Evolutionary conservation across 2,113 vertebrate species (phyloP).

Genomic region (human (Homo sapiens)): DNA sequence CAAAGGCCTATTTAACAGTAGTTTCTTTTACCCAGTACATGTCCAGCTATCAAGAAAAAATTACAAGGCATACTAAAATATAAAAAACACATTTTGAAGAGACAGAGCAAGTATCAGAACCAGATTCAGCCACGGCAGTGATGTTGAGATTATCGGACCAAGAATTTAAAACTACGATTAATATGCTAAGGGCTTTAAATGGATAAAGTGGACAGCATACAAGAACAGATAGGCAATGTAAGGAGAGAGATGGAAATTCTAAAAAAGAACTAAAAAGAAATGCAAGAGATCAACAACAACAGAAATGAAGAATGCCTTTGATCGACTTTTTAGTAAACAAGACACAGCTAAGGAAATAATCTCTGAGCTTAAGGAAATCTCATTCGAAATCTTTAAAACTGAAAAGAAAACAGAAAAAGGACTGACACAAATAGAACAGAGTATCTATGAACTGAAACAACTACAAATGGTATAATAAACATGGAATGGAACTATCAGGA

Average conservation of each 20-base stretch:
- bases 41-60: neutral
- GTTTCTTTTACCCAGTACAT: neutral
- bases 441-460: neutral
- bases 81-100: neutral
- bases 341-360: neutral
- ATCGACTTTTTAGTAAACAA: neutral
- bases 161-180: neutral
- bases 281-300: neutral
- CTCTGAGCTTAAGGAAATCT: neutral
- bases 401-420: neutral
- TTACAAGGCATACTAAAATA: neutral
- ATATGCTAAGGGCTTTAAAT: neutral
- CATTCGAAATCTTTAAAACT: neutral
- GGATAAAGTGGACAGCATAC: neutral
- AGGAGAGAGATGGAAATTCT: neutral
- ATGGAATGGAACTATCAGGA: neutral
- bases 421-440: neutral
- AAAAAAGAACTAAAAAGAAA: neutral
- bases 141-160: neutral
- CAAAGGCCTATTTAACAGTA: neutral
- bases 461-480: neutral
- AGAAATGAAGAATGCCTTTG: neutral
- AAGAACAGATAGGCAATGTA: neutral
- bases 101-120: neutral
- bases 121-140: neutral